A percentile compares a stretch with the other conserved stretches of the same genome.
Evolutionary conservation across 1,140 invertebrate genomes (phyloP).

Genomic region (Ceratina japonica): DNA sequence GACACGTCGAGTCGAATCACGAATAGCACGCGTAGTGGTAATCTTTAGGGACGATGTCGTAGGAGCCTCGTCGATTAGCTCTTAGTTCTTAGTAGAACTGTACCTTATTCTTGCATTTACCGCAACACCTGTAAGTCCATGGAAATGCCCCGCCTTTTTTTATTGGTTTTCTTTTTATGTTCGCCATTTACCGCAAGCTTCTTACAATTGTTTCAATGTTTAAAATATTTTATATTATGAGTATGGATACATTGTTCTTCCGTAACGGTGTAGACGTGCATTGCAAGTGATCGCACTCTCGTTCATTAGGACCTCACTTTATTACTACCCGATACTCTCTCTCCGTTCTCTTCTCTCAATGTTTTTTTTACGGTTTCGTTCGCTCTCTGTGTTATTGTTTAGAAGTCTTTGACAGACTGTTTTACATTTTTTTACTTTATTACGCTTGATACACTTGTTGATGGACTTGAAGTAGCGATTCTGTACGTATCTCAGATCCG

Average conservation of each 20-base stretch:
- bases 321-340: not conserved
- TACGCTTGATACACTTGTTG: not conserved
- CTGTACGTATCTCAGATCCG: not conserved
- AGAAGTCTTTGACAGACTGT: not conserved
- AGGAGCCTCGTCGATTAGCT: not conserved
- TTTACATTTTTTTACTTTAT: not conserved
- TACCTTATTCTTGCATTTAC: constrained; percentile 1
- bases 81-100: not conserved
- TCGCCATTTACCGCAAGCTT: constrained; percentile 15
- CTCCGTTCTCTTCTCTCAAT: not conserved
- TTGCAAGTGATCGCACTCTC: not conserved
- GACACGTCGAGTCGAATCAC: not conserved
- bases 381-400: not conserved
- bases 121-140: constrained; percentile 40
- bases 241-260: not conserved
- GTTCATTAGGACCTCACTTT: constrained; percentile 1
- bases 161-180: constrained; percentile 36
- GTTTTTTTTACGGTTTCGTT: not conserved
- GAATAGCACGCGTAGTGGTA: not conserved
- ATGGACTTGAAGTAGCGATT: constrained; percentile 14
- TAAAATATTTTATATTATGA: not conserved
- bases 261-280: constrained; percentile 9
- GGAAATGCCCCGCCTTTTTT: constrained; percentile 6
- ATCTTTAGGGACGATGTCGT: constrained; percentile 2
- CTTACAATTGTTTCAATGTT: not conserved